phyloP scores from a whole-genome alignment of 2,888 invertebrate species.

The Lacanobia oleracea region DNA sequence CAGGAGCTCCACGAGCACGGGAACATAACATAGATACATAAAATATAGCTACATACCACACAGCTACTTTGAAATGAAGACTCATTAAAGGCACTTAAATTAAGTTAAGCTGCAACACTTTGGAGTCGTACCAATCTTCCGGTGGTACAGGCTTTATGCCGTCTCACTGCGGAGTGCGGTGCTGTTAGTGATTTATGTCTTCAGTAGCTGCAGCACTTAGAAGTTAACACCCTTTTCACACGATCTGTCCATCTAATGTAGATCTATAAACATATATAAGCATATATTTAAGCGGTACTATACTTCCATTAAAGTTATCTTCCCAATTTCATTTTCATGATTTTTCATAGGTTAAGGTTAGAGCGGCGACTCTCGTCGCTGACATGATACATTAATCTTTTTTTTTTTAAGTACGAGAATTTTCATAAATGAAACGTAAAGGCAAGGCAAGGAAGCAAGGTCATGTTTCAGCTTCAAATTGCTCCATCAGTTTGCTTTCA shows the following conservation, averaged over 20 bases:
- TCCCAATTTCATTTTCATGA: too few species aligned
- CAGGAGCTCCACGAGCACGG: too few species aligned
- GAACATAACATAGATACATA: background rate
- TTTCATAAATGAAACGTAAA: too few species aligned
- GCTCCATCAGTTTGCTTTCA: background rate
- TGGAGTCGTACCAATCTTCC: constrained; percentile 37
- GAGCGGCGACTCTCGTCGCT: too few species aligned
- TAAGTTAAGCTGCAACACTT: constrained; percentile 32
- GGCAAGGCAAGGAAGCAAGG: too few species aligned
- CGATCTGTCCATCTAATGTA: background rate
- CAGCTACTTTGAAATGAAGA: constrained; percentile 22
- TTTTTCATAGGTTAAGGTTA: too few species aligned
- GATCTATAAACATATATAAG: too few species aligned
- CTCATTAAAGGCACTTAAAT: constrained; percentile 30
- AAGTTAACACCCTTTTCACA: constrained; percentile 4
- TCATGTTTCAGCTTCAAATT: constrained; percentile 2
- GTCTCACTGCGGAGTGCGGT: constrained; percentile 18
- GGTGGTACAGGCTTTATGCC: constrained; percentile 26
- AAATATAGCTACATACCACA: background rate
- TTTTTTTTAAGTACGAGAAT: too few species aligned
- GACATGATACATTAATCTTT: too few species aligned
- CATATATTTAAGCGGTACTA: too few species aligned
- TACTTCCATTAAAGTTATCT: too few species aligned
- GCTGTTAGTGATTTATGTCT: constrained; percentile 28
- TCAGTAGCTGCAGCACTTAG: constrained; percentile 9